phyloP scores from a whole-genome alignment of 2,797 vertebrate genomes.

The Scarus forsteni region DNA sequence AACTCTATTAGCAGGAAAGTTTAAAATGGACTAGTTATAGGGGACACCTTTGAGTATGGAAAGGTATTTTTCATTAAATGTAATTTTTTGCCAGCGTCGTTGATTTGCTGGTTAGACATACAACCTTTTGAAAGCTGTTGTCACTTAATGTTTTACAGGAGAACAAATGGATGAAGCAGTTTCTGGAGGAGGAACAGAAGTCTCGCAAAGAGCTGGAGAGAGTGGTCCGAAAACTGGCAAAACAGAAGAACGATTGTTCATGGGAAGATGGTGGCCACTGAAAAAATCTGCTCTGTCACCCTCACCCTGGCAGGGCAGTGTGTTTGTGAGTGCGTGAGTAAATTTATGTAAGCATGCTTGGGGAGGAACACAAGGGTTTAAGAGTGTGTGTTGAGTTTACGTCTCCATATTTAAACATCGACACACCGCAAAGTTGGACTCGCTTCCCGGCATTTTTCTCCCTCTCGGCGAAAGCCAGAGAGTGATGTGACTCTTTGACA shows the following conservation, averaged over 20 bases:
- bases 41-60: too few species aligned
- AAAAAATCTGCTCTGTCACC: conserved; percentile 38
- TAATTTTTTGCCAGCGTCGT: neutral
- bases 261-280: conserved; percentile 90
- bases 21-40: too few species aligned
- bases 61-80: too few species aligned
- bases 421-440: conserved; percentile 36
- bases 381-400: conserved; percentile 23
- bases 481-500: conserved; percentile 16
- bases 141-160: conserved; percentile 82
- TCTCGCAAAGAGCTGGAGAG: conserved; percentile 96
- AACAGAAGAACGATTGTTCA: conserved; percentile 92
- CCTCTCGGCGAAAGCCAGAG: conserved; percentile 35
- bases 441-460: conserved; percentile 18
- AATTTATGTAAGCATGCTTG: conserved; percentile 36
- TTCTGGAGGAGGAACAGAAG: conserved; percentile 97
- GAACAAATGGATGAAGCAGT: conserved; percentile 97
- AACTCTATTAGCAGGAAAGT: too few species aligned
- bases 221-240: conserved; percentile 91
- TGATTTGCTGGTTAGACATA: neutral
- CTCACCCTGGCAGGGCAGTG: conserved; percentile 4
- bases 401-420: conserved; percentile 58
- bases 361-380: neutral
- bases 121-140: neutral
- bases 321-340: conserved; percentile 29